Base-by-base conservation (phyloP, 2,797 vertebrate genomes). In the Bradypus variegatus region DNA sequence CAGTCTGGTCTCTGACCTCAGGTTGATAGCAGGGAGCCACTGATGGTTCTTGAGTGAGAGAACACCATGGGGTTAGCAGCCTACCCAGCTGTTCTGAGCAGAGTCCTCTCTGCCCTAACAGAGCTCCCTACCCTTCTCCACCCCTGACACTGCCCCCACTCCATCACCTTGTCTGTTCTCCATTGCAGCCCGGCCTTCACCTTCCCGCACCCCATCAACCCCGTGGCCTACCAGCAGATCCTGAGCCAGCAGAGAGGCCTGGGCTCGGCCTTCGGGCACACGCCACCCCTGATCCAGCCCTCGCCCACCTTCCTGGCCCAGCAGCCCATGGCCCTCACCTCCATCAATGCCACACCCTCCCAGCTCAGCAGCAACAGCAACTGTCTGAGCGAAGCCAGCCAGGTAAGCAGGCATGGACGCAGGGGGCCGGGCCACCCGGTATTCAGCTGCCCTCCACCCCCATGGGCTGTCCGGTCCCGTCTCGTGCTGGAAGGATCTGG, bases 191-290 rank as follows among this genome's bases (percentile, higher is more conserved):
- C 99, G 0, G 99, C 99, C 0, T 99, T 99, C 97, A 98, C 98
- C 93, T 99, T 99, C 93, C 98, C 98, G 13, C 99, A 99, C 88
- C 98, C 98, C 87, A 98, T 99, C 97, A 99, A 99, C 94, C 98
- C 99, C 0, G 95, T 99, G 97, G 98, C 99, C 0, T 99, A 99
- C 96, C 99, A 99, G 97, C 99, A 99, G 97, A 98, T 99, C 85
- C 93, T 99, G 96, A 98, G 97, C 89, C 99, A 99, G 97, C 99
- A 99, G 96, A 97, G 99, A 88, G 97, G 98, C 64, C 97, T 99
- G 89, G 99, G 98, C 86, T 98, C 98, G 9, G 98, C 99, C 48
- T 99, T 99, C 0, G 98, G 99, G 88, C 99, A 99, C 97, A 98
- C 98, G 0, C 98, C 99, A 11, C 98, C 99, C 36, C 97, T 99